A percentile compares a stretch with the other conserved stretches of the same genome.
phyloP scores from a whole-genome alignment of 2,113 vertebrate species.

The Callipepla squamata region DNA sequence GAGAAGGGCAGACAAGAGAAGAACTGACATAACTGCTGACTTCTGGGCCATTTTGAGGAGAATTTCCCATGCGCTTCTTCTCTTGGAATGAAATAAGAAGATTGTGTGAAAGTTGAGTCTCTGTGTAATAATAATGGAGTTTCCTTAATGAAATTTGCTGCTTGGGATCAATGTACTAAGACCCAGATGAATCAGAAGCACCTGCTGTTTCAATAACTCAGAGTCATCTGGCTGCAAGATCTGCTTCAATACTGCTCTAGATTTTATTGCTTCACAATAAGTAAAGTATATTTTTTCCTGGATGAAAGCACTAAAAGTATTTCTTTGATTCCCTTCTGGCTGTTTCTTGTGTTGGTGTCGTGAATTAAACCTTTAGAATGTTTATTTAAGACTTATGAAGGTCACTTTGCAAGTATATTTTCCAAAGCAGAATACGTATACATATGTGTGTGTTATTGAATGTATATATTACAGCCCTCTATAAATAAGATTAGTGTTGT shows the following conservation, averaged over 20 bases:
- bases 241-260: conserved; percentile 14
- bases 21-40: not conserved
- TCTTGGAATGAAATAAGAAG: not conserved
- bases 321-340: conserved; percentile 27
- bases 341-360: not conserved
- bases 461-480: not conserved
- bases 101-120: not conserved
- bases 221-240: conserved; percentile 12
- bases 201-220: conserved; percentile 37
- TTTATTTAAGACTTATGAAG: conserved; percentile 15
- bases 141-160: conserved; percentile 54
- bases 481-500: not conserved
- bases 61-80: not conserved
- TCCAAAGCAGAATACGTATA: not conserved
- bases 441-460: not conserved
- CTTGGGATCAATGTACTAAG: conserved; percentile 47
- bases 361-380: conserved; percentile 6
- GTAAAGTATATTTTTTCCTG: not conserved
- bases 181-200: conserved; percentile 44
- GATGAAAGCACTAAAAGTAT: conserved; percentile 1
- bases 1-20: not conserved
- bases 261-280: conserved; percentile 50
- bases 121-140: conserved; percentile 17
- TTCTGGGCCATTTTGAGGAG: not conserved
- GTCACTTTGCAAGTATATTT: not conserved